phyloP scores from a whole-genome alignment of 2,113 vertebrate species.

The Xenus cinereus region DNA sequence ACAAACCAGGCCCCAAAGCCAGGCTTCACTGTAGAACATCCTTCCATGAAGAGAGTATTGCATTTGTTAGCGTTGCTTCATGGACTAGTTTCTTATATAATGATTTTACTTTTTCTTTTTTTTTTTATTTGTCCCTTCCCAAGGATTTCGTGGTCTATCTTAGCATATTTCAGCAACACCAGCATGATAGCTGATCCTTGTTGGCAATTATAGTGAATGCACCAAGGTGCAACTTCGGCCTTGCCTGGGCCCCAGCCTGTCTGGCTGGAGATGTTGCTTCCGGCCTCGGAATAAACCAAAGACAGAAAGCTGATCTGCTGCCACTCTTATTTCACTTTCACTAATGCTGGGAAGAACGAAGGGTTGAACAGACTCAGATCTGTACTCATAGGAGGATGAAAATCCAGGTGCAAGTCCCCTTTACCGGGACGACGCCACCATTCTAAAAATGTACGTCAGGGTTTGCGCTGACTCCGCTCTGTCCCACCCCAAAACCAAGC shows the following conservation, averaged over 20 bases:
- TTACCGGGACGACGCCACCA: not conserved
- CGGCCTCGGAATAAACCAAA: not conserved
- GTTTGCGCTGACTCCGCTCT: not conserved
- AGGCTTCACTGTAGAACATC: not conserved
- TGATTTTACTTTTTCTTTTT: not conserved
- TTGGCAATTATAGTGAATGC: not conserved
- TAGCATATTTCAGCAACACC: not conserved
- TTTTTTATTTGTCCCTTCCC: not conserved
- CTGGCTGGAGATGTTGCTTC: not conserved
- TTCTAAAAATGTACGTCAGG: not conserved
- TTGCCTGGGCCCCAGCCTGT: not conserved
- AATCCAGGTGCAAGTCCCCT: not conserved
- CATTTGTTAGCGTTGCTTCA: not conserved
- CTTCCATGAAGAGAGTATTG: not conserved
- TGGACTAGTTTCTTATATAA: not conserved
- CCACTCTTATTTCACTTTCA: not conserved
- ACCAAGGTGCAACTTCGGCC: not conserved
- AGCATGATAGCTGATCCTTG: not conserved
- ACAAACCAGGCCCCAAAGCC: not conserved
- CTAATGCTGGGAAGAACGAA: not conserved
- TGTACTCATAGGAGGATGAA: not conserved
- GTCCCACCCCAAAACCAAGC: constrained; percentile 59
- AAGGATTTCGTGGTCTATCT: not conserved
- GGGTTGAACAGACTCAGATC: not conserved
- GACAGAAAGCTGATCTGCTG: not conserved